Evolutionary conservation across 2,113 vertebrate genomes (phyloP).

Genomic region (Thinocorus orbignyianus): DNA sequence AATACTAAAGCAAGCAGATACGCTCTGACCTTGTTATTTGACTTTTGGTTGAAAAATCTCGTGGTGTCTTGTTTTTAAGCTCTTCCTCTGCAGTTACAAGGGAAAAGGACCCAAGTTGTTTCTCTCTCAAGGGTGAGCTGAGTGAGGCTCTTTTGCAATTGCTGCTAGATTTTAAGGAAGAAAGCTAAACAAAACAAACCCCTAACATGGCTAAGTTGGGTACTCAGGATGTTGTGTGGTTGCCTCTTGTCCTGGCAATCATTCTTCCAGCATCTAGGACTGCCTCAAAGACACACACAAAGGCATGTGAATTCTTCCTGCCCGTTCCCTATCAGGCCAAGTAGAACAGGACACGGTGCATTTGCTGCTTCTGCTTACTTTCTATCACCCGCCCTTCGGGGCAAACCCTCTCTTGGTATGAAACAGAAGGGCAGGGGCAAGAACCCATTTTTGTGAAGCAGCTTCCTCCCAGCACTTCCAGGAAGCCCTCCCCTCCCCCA

Average conservation of each 20-base stretch:
- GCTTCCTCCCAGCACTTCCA: not conserved
- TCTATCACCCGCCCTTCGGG: not conserved
- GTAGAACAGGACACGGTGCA: fast-evolving
- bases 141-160: not conserved
- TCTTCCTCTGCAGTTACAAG: not conserved
- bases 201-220: not conserved
- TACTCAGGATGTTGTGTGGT: not conserved
- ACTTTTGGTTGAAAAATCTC: not conserved
- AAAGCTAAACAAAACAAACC: not conserved
- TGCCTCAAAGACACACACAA: not conserved
- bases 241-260: not conserved
- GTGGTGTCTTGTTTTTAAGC: not conserved
- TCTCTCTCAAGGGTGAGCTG: not conserved
- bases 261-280: not conserved
- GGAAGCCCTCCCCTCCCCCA: not conserved
- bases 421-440: not conserved
- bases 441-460: not conserved
- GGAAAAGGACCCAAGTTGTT: not conserved
- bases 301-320: not conserved
- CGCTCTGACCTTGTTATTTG: fast-evolving
- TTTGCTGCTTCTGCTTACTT: not conserved
- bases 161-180: not conserved
- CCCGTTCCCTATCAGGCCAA: not conserved
- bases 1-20: not conserved
- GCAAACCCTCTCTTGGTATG: not conserved